Base-by-base conservation (phyloP, 2,797 vertebrate species). In the Rhadinocentrus ornatus region DNA sequence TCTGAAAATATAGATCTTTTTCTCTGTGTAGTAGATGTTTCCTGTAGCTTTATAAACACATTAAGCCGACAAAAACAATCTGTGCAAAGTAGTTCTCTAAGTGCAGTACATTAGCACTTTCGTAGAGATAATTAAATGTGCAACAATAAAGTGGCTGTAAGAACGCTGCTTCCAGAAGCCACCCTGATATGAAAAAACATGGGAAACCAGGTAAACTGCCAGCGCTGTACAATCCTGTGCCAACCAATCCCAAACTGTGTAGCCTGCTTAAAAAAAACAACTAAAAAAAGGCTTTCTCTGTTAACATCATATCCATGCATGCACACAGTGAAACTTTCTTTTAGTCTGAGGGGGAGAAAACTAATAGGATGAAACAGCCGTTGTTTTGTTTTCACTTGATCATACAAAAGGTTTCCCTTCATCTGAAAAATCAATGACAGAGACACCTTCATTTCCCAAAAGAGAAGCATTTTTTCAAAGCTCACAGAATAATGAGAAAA, bases 401-500 rank as follows among this genome's bases (percentile, higher is more conserved):
- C 67, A 63, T 79, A 87, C 78, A 94, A 94, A 53, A 92, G 88
- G 90, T 93, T 89, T 91, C 88, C 83, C 82, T 91, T 89, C 24
- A 62, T 86, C 65, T 69, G 65, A 66, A 82, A 87, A 83, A 77
- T 82, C 79, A 60, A 41, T 66, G 73, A 73, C 61, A 67, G 75
- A 67, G 73, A 56, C 81, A 62, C 74, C 68, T 80, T 72, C 15
- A 62, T 93, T 72, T 81, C 73, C 71, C 71, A 82, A 94, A 89
- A 91, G 88, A 92, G 84, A 71, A 77, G 46, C 69, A 73, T 71
- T 75, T 83, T 78, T 87, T 81, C 54, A 69, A 89, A 91, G 80
- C 59, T 80, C 88, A 83, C 89, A 89, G 88, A 81, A 94, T 92
- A 89, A 93, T 87, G 90, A 89, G 85, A 94, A 92, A 94, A 93